Conservation (phyloP, 2,888 invertebrate species). For the Anarsia innoxiella region DNA sequence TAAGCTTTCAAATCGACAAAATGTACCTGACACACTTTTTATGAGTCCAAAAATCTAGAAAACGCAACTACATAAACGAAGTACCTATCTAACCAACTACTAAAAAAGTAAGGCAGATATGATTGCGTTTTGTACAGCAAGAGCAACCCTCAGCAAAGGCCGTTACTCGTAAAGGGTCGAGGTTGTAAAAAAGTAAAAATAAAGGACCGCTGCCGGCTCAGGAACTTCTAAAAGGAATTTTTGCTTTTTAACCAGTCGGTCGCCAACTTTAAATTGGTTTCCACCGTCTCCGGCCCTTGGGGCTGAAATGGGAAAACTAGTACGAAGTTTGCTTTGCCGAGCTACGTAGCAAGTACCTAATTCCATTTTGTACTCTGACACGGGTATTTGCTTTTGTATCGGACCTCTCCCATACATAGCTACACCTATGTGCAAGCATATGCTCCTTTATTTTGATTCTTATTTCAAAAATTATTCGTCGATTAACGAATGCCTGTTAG, state of each 20-base stretch:
- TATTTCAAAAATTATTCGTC: too few species aligned
- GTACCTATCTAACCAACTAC: too few species aligned
- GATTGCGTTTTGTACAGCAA: conserved; percentile 31
- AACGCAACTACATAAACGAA: too few species aligned
- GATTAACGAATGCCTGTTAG: too few species aligned
- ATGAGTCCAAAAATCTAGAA: too few species aligned
- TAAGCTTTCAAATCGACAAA: too few species aligned
- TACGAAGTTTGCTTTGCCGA: conserved; percentile 30
- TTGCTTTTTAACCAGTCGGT: conserved; percentile 67
- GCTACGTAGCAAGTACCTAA: neutral
- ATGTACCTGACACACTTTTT: too few species aligned
- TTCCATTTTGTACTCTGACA: conserved; percentile 4
- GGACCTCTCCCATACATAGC: too few species aligned
- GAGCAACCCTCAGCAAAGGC: conserved; percentile 44
- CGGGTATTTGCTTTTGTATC: conserved; percentile 11
- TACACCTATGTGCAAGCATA: too few species aligned
- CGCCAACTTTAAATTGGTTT: conserved; percentile 70
- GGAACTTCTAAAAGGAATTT: conserved; percentile 58
- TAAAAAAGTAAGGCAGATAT: conserved; percentile 27
- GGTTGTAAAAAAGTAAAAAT: conserved; percentile 59
- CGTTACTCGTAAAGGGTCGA: conserved; percentile 52
- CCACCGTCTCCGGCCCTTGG: conserved; percentile 39
- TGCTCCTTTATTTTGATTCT: too few species aligned
- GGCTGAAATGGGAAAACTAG: conserved; percentile 49
- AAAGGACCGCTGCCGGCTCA: conserved; percentile 44